Evolutionary conservation across 2,797 vertebrate genomes (phyloP).

Genomic region (Orestias chungarensis): DNA sequence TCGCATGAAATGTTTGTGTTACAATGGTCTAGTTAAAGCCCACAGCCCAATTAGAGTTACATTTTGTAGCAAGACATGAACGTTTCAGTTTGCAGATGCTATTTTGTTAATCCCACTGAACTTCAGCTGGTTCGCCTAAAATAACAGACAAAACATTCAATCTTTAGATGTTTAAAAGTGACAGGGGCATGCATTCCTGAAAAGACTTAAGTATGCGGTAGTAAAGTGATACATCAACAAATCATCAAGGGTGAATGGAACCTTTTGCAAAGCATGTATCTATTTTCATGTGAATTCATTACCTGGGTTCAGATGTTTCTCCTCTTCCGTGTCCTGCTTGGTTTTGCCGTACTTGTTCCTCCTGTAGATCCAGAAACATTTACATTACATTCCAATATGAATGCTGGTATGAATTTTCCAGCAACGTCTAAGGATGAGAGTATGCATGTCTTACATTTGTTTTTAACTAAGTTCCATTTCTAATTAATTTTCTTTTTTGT

Average conservation of each 20-base stretch:
- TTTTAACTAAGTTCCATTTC: constrained; percentile 31
- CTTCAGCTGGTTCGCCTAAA: background rate
- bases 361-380: constrained; percentile 72
- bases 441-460: constrained; percentile 7
- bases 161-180: background rate
- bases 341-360: constrained; percentile 98
- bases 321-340: constrained; percentile 98
- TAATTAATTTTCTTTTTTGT: constrained; percentile 19
- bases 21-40: background rate
- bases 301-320: constrained; percentile 99
- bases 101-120: background rate
- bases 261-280: background rate
- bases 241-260: background rate
- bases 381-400: background rate
- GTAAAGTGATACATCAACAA: background rate
- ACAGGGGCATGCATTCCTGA: background rate
- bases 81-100: background rate
- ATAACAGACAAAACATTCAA: background rate
- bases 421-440: constrained; percentile 15
- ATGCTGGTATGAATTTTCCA: constrained; percentile 21
- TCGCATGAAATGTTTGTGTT: background rate
- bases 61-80: background rate
- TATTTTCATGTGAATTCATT: constrained; percentile 14
- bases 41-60: background rate
- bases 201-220: background rate